A percentile compares a stretch with the other conserved stretches of the same genome.
Conservation (phyloP, 35 echinoderm and acorn worm genomes). For the Ophioderma brevispina region DNA sequence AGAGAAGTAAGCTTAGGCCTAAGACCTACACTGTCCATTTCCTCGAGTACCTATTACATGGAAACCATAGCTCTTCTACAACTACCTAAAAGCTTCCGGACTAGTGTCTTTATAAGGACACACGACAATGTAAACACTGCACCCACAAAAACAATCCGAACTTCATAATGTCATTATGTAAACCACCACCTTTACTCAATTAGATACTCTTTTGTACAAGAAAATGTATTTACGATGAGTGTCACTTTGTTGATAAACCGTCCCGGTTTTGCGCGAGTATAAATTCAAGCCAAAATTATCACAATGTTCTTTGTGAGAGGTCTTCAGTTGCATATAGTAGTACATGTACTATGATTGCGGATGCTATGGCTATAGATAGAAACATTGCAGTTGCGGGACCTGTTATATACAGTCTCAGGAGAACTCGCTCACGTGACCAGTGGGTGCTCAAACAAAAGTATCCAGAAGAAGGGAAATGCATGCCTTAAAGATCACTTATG, state of each 20-base stretch:
- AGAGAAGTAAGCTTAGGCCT: no score
- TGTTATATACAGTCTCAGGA: not conserved
- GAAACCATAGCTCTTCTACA: conserved; percentile 1
- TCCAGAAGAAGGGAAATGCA: not conserved
- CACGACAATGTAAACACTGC: not conserved
- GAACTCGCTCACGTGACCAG: not conserved
- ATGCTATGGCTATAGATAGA: not conserved
- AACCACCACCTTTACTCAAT: not conserved
- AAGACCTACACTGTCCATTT: no score
- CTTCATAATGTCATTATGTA: not conserved
- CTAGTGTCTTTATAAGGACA: not conserved
- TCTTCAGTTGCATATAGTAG: not conserved
- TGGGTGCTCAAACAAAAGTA: conserved; percentile 4
- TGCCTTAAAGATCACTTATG: conserved; percentile 10
- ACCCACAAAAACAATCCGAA: not conserved
- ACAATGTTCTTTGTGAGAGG: not conserved
- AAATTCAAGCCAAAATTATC: not conserved
- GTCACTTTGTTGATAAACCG: no score
- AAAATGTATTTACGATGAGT: no score
- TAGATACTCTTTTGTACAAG: not conserved
- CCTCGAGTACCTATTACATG: no score
- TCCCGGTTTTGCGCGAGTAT: no score
- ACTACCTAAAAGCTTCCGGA: not conserved
- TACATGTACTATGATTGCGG: not conserved
- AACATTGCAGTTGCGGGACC: not conserved